Evolutionary conservation across 2,797 vertebrate species (phyloP).

Genomic region (Scleropages formosus): DNA sequence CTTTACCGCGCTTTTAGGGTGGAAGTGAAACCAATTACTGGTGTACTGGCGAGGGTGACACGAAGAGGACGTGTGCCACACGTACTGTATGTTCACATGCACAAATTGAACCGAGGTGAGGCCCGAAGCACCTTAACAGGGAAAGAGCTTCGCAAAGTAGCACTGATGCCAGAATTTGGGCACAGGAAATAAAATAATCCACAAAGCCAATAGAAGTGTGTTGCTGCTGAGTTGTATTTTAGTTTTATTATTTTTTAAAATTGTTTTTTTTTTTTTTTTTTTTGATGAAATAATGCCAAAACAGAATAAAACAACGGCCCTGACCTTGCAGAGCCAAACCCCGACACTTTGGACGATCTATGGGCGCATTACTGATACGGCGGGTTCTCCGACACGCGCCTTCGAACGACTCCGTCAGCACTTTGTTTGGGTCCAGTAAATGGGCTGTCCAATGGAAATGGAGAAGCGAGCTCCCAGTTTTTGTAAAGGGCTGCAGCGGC

Average conservation of each 20-base stretch:
- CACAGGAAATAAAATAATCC: slow-evolving; percentile 51
- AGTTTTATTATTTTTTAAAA: slow-evolving; percentile 31
- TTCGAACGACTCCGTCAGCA: slow-evolving; percentile 76
- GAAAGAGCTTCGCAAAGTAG: slow-evolving; percentile 31
- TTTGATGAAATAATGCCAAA: slow-evolving; percentile 45
- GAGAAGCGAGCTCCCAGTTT: slow-evolving; percentile 70
- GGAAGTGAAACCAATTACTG: slow-evolving; percentile 80
- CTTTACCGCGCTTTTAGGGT: slow-evolving; percentile 69
- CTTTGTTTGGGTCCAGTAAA: slow-evolving; percentile 77
- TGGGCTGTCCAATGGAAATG: slow-evolving; percentile 83
- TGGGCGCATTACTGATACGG: slow-evolving; percentile 70
- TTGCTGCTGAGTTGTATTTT: slow-evolving; percentile 11
- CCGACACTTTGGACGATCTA: slow-evolving; percentile 75
- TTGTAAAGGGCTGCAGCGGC: slow-evolving; percentile 75
- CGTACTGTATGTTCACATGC: slow-evolving; percentile 59
- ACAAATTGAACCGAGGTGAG: no score
- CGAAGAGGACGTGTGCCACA: slow-evolving; percentile 58
- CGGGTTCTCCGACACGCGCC: slow-evolving; percentile 57
- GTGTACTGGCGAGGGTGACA: slow-evolving; percentile 44
- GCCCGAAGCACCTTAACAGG: slow-evolving; percentile 22
- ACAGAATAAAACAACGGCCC: slow-evolving; percentile 55
- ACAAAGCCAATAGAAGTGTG: slow-evolving; percentile 11
- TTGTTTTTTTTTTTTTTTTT: slow-evolving; percentile 58
- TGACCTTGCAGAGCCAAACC: slow-evolving; percentile 69
- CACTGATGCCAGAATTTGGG: slow-evolving; percentile 58